These are phyloP conservation scores for Chondrosia reniformis DNA, from an alignment of 37 sponge, comb jelly and placozoan genomes.

Conservation along the genomic window DNA sequence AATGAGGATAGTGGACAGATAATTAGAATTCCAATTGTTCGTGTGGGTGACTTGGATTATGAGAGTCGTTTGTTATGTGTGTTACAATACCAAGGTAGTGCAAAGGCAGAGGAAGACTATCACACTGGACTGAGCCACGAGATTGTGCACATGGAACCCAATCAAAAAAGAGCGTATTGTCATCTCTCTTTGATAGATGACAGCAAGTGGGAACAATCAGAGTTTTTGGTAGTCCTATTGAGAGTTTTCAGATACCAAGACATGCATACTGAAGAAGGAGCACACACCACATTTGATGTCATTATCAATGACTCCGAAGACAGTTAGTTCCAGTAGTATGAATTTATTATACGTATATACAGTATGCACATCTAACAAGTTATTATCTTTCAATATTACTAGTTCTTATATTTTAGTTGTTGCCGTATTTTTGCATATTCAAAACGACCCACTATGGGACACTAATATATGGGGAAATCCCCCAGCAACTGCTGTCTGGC, in stretches of 20 bases:
- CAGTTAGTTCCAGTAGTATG: no score
- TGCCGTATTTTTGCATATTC: no score
- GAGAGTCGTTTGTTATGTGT: not conserved
- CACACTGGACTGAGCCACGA: not conserved
- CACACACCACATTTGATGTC: not conserved
- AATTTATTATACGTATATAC: no score
- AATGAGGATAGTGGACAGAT: not conserved
- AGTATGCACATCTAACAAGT: no score
- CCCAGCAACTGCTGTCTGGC: no score
- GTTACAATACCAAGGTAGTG: not conserved
- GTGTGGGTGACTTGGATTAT: not conserved
- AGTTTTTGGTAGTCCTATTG: not conserved
- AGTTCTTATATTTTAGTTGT: no score
- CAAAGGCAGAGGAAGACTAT: not conserved
- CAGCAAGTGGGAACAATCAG: not conserved
- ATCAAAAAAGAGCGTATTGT: not conserved
- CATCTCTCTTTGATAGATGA: not conserved
- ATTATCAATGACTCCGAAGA: not conserved
- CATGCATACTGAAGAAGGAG: not conserved
- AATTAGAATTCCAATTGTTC: not conserved
- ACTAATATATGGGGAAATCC: no score
- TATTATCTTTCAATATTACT: no score
- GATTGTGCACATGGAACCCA: not conserved
- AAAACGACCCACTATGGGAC: no score
- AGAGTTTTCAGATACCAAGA: not conserved